Conservation (phyloP, 1,140 invertebrate species). For the Sipha flava region DNA sequence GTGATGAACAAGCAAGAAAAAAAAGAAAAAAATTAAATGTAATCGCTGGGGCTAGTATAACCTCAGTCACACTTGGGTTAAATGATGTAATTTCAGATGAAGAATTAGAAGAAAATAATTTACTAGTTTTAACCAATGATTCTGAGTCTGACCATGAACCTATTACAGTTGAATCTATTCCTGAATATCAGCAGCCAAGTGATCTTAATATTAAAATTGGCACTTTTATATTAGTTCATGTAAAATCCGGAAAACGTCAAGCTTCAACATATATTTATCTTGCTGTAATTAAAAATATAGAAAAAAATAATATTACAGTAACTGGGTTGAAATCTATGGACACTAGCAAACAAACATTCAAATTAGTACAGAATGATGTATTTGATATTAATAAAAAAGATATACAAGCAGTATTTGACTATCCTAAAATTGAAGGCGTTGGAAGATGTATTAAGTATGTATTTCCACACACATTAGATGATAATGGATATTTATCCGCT, state of each 20-base stretch:
- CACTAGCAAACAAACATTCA: background rate
- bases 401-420: background rate
- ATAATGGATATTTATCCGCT: background rate
- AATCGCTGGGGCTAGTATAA: background rate
- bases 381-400: background rate
- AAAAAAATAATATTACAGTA: background rate
- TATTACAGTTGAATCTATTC: background rate
- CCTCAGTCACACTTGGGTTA: background rate
- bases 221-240: background rate
- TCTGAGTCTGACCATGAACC: background rate
- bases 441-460: background rate
- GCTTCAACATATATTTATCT: background rate
- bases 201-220: background rate
- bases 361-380: background rate
- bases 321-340: background rate
- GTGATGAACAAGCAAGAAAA: background rate
- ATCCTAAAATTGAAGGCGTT: background rate
- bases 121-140: background rate
- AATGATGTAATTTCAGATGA: background rate
- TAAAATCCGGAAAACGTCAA: background rate
- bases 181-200: background rate
- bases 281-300: background rate
- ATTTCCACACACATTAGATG: background rate
- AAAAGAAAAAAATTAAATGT: background rate
- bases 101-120: background rate